phyloP scores from a whole-genome alignment of 2,888 invertebrate species.

The Nemapogon koenigi region DNA sequence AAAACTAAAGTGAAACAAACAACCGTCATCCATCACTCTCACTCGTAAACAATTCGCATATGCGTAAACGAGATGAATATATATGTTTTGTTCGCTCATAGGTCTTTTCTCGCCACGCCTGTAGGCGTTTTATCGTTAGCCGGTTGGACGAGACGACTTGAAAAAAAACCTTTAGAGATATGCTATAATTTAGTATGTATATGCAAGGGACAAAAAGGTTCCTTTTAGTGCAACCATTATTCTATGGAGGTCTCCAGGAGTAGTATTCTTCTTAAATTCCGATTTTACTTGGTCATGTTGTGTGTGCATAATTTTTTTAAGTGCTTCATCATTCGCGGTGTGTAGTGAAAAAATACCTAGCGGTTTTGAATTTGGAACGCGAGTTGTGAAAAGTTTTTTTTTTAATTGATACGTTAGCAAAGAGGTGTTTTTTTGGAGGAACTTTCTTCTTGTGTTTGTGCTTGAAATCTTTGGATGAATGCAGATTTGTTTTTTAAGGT shows the following conservation, averaged over 20 bases:
- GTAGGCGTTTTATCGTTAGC: slow-evolving; percentile 31
- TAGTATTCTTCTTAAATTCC: slow-evolving; percentile 31
- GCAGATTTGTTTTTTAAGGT: too few species aligned
- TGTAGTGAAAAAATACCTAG: neutral
- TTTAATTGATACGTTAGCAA: too few species aligned
- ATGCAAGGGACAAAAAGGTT: slow-evolving; percentile 48
- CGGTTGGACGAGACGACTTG: slow-evolving; percentile 43
- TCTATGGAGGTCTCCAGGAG: slow-evolving; percentile 33
- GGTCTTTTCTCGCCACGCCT: slow-evolving; percentile 29
- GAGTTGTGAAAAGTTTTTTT: slow-evolving; percentile 9
- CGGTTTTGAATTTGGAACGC: slow-evolving; percentile 8
- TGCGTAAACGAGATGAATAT: slow-evolving; percentile 22
- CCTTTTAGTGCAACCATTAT: slow-evolving; percentile 36
- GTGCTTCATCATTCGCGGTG: slow-evolving; percentile 27
- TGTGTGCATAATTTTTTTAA: slow-evolving; percentile 20
- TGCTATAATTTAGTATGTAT: slow-evolving; percentile 1
- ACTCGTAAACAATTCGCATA: slow-evolving; percentile 17
- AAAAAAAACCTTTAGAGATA: slow-evolving; percentile 26
- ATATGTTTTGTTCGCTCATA: slow-evolving; percentile 12
- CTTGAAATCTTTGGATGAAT: too few species aligned
- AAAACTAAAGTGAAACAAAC: slow-evolving; percentile 26
- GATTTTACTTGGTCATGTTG: slow-evolving; percentile 33
- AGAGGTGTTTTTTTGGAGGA: too few species aligned
- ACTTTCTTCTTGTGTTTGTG: too few species aligned
- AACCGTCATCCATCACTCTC: slow-evolving; percentile 21